Base-by-base conservation (phyloP, 2,888 invertebrate species). In the Acrobasis repandana region DNA sequence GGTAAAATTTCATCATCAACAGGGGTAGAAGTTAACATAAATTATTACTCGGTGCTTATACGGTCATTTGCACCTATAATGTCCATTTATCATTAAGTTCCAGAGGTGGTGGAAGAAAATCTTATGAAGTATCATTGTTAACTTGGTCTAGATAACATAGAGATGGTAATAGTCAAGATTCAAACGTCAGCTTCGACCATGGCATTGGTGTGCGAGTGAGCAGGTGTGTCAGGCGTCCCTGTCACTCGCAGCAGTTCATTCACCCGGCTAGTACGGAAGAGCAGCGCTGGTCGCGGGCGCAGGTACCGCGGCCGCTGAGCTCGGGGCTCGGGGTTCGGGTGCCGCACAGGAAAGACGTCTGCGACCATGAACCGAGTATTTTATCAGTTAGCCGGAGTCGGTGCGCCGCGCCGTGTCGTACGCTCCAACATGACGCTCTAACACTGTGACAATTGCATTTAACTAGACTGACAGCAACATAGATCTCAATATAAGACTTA, bases 401-500 rank as follows among this genome's bases (percentile, higher is more conserved):
- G 85, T 81, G 80, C 86, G 86, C 83, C 82, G 82, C 83, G 83
- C 85, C 82, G 85, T 78, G 83, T 83, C 82, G 78, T 75, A 72
- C 75, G 80, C 83, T 80, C 80, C 72, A 82, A 70, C 71, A 85
- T 86, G 87, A 80, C 79, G 79, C 82, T 83, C 73, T 87, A 83
- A 78, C 80, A 73, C 74, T 73, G 79, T 83, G 79, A 82, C 77
- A 70, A 76, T 83, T 85, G 83, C 85, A 86, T 85, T 85, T 85
- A 84, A 76, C 75, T 84, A 87, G 91, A 92, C 91, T 92, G 92
- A 90, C 86, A 81, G 90, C 79, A 91, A 91, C 91, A 72, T 83
- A 88, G 92, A 92, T 92, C 92, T 92, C 91, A 92, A 85, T 74
- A 84, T 79, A 91, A 92, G 92, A 91, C 92, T 92, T 86, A 86